These are phyloP conservation scores for Metellina segmentata DNA, from an alignment of 2,888 invertebrate genomes.

Conservation along the genomic window DNA sequence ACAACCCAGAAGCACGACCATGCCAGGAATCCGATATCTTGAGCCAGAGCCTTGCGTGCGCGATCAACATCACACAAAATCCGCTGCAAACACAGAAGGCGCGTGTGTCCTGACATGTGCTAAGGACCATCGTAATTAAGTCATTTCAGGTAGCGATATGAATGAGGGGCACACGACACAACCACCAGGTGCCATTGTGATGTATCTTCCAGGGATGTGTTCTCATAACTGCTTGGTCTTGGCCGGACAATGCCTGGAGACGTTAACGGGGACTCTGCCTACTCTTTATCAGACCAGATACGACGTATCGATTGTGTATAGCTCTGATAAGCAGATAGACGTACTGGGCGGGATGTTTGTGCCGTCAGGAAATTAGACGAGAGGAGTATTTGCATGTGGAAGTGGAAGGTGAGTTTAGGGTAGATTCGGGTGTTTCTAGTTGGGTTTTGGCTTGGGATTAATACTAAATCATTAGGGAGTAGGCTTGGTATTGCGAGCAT, in stretches of 20 bases:
- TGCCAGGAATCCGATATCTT: too few relatives aligned
- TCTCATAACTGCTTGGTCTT: not conserved
- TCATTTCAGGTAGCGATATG: conserved; percentile 24
- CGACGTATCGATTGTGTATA: too few relatives aligned
- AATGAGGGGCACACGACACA: conserved; percentile 20
- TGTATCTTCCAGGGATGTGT: not conserved
- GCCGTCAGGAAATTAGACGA: not conserved
- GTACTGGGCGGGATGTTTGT: not conserved
- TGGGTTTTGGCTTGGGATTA: too few relatives aligned
- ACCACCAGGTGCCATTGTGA: not conserved
- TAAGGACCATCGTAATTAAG: conserved; percentile 53
- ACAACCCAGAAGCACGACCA: too few relatives aligned
- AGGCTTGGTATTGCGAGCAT: too few relatives aligned
- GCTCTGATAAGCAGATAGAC: too few relatives aligned
- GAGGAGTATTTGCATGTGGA: not conserved
- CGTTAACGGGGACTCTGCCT: not conserved
- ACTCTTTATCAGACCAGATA: not conserved
- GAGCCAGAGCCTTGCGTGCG: not conserved
- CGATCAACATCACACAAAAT: not conserved
- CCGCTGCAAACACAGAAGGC: not conserved
- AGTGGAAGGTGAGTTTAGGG: too few relatives aligned
- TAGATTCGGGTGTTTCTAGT: too few relatives aligned
- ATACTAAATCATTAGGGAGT: too few relatives aligned
- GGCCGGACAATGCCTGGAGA: not conserved
- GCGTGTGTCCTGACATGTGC: not conserved